Percentiles rank a stretch among this genome's conserved stretches.
Evolutionary conservation across 2,888 invertebrate species (phyloP).

Genomic region (Ceriagrion tenellum): DNA sequence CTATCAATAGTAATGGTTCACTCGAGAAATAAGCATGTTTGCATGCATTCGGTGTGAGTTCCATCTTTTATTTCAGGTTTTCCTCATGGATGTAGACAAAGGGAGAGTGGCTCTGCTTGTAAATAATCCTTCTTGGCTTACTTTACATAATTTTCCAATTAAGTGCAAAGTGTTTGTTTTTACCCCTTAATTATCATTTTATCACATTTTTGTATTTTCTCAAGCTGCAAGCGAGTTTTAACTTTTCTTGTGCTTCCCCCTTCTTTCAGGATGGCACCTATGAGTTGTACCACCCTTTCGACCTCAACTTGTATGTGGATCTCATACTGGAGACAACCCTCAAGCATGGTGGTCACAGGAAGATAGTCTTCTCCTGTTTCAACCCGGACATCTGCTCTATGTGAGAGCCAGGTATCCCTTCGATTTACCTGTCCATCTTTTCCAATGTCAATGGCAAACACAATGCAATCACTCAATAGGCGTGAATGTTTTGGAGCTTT

Average conservation of each 20-base stretch:
- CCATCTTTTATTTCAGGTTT: not conserved
- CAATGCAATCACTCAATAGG: not conserved
- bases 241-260: conserved; percentile 49
- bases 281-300: conserved; percentile 92
- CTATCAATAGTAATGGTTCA: not conserved
- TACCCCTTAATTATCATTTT: not conserved
- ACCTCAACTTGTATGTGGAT: conserved; percentile 96
- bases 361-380: conserved; percentile 96
- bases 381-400: conserved; percentile 97
- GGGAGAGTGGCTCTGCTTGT: not conserved
- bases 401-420: conserved; percentile 77
- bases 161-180: not conserved
- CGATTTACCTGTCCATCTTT: conserved; percentile 60
- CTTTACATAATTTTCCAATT: not conserved
- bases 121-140: conserved; percentile 12
- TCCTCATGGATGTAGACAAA: not conserved
- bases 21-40: not conserved
- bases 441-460: not conserved
- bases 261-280: conserved; percentile 86
- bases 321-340: conserved; percentile 91
- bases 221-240: conserved; percentile 13
- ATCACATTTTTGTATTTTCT: not conserved
- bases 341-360: conserved; percentile 87
- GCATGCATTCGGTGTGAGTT: not conserved
- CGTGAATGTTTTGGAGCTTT: too few species aligned